Conservation (phyloP, 2,797 vertebrate genomes). For the Paramormyrops hopkinsi region DNA sequence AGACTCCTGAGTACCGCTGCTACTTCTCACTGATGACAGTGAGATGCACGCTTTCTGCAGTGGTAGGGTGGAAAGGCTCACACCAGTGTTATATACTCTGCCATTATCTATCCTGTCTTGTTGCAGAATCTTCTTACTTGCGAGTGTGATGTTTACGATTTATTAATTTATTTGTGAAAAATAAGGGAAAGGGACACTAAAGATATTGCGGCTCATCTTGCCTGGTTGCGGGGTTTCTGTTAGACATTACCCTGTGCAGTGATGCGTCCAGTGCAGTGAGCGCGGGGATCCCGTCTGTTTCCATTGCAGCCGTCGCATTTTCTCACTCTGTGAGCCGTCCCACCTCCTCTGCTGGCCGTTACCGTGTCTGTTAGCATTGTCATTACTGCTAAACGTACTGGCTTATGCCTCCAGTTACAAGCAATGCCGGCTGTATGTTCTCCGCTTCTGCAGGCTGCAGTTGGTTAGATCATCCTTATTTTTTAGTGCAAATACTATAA, state of each 20-base stretch:
- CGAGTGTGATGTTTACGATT: background rate
- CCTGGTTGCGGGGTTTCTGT: background rate
- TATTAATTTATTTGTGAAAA: background rate
- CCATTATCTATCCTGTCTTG: background rate
- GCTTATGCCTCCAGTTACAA: background rate
- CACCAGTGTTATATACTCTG: background rate
- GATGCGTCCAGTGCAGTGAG: background rate
- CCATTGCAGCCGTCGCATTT: background rate
- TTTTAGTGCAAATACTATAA: conserved; percentile 24
- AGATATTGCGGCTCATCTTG: background rate
- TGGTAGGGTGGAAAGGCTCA: background rate
- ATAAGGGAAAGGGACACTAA: background rate
- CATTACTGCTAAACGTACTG: conserved; percentile 7
- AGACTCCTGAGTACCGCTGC: background rate
- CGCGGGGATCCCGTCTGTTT: background rate
- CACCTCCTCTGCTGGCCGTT: background rate
- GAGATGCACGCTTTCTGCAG: background rate
- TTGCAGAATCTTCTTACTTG: background rate
- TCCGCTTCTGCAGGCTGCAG: background rate
- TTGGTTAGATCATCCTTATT: background rate
- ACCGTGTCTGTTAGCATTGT: background rate
- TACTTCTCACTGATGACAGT: background rate
- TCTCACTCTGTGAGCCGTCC: background rate
- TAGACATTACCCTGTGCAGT: background rate
- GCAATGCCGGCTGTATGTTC: background rate